Base-by-base conservation (phyloP, 2,797 vertebrate genomes). In the Selene dorsalis region DNA sequence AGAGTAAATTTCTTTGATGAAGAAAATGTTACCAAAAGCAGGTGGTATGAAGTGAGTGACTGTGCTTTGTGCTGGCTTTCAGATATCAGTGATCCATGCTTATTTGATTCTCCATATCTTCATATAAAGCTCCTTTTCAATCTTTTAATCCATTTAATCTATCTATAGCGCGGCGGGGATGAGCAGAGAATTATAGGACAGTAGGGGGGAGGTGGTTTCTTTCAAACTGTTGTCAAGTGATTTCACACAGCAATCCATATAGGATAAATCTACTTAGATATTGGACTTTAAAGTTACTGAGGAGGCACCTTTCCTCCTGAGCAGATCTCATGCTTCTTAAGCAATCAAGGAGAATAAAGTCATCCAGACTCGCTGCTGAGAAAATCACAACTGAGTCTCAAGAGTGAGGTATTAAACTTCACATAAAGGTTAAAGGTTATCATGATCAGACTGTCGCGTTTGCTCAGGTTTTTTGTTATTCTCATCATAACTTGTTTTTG, bases 111-210 rank as follows among this genome's bases (percentile, higher is more conserved):
- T 39, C 13, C 10, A 86, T 83, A 79, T 80, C 61, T 86, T 39
- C 28, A 79, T 76, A 82, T 74, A 75, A 88, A 66, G 62, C 74
- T 69, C 69, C 64, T 74, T 77, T 70, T 77, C 56, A 77, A 72
- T 74, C 48, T 57, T 85, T 80, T 85, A 88, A 91, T 88, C 80
- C 83, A 50, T 89, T 84, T 76, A 84, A 89, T 87, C 77, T 28
- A 77, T 84, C 57, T 76, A 47, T 61, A 80, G 57, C 84, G 72
- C 65, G 18, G 64, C 26, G 45, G 73, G 79, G 76, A 80, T 66
- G 75, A 84, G 65, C 3, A 1, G 48, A 73, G 28, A 11, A 50
- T 84, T 71, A 77, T 30, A 75, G 61, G 41, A 78, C 69, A 78
- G 65, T n/a, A 4, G 55, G 61, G 65, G 18, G 3, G 65, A 13